A percentile compares a stretch with the other conserved stretches of the same genome.
Evolutionary conservation across 2,113 vertebrate genomes (phyloP).

Genomic region (Empidonax alnorum): DNA sequence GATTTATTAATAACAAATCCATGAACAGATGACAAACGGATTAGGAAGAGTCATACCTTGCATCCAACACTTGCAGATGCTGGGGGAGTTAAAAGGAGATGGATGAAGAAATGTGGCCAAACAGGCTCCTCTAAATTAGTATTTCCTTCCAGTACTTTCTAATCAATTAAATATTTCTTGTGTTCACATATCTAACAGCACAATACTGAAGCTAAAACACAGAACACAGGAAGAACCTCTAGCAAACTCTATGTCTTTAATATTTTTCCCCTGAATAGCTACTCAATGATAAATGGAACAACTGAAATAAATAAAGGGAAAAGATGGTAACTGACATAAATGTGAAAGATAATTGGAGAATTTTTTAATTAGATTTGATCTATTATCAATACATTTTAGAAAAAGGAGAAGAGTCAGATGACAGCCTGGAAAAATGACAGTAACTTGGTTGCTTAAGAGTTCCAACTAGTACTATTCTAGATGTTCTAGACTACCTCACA

Average conservation of each 20-base stretch:
- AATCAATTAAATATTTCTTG: neutral
- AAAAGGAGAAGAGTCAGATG: neutral
- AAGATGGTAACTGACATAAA: neutral
- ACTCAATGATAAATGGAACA: neutral
- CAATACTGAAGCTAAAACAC: neutral
- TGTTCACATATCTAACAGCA: neutral
- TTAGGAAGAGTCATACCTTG: neutral
- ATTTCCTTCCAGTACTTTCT: neutral
- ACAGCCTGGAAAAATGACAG: neutral
- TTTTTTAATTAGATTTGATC: neutral
- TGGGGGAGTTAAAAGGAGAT: neutral
- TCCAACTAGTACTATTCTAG: neutral
- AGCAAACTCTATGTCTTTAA: neutral
- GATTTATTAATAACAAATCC: neutral
- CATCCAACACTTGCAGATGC: neutral
- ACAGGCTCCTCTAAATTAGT: neutral
- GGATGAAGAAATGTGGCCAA: neutral
- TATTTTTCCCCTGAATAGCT: neutral
- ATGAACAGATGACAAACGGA: neutral
- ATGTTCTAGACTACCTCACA: neutral
- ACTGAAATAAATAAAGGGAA: neutral
- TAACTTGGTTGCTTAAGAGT: neutral
- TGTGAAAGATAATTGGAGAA: neutral
- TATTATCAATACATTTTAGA: neutral
- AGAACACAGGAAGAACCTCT: neutral